Evolutionary conservation across 2,888 invertebrate species (phyloP).

Genomic region (Geophilus truncorum): DNA sequence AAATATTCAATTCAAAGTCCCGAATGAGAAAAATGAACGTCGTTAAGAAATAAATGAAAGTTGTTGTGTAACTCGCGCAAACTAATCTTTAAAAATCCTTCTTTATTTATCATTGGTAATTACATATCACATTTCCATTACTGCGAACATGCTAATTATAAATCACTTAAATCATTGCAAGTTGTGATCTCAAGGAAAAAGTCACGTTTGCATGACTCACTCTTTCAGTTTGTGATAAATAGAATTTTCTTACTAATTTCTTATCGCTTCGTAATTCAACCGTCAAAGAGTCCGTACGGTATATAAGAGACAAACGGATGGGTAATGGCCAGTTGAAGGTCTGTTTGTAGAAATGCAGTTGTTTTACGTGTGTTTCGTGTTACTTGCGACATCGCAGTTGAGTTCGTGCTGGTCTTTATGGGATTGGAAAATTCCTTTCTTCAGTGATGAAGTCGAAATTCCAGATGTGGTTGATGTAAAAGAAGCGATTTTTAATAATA

Average conservation of each 20-base stretch:
- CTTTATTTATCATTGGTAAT: no score
- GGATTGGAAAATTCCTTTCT: not conserved
- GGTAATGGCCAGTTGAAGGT: no score
- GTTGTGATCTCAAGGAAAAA: not conserved
- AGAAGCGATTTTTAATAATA: not conserved
- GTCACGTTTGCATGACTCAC: not conserved
- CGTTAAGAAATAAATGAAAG: no score
- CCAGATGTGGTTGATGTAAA: not conserved
- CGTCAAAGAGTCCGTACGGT: no score
- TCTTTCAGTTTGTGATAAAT: no score
- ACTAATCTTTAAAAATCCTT: no score
- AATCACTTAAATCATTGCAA: not conserved
- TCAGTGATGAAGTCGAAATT: not conserved
- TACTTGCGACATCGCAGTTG: not conserved
- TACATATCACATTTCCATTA: not conserved
- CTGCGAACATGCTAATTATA: no score
- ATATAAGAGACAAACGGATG: no score
- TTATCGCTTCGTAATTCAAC: not conserved
- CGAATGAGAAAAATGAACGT: no score
- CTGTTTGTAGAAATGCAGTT: not conserved
- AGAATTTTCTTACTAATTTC: no score
- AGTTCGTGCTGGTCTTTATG: not conserved
- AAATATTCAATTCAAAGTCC: no score
- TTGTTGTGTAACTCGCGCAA: no score
- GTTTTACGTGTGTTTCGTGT: conserved; percentile 31